These are phyloP conservation scores for Amiota mariae DNA, from an alignment of 2,888 invertebrate genomes.

Conservation along the genomic window DNA sequence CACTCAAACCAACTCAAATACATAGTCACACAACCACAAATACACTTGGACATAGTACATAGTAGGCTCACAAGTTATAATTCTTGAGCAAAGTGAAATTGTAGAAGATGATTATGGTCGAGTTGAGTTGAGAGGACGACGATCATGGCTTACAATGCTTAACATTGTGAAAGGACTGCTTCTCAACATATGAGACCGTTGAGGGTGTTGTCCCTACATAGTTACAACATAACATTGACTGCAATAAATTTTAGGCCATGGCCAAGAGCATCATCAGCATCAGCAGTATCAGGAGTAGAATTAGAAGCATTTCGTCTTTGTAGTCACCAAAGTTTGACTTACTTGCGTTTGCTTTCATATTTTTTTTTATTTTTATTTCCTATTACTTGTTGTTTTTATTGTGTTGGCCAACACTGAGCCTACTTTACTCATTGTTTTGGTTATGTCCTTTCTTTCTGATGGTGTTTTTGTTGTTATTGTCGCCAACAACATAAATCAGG, in stretches of 20 bases:
- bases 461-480: conserved; percentile 10
- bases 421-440: background rate
- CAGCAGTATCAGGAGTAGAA: background rate
- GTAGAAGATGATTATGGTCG: conserved; percentile 8
- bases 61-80: too few relatives aligned
- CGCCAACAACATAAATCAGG: conserved; percentile 62
- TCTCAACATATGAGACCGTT: conserved; percentile 49
- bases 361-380: background rate
- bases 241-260: conserved; percentile 63
- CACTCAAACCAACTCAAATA: background rate
- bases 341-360: background rate
- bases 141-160: background rate
- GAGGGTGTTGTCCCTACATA: conserved; percentile 30
- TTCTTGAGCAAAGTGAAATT: conserved; percentile 3
- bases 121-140: background rate
- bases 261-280: conserved; percentile 42
- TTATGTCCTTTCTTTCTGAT: background rate
- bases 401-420: background rate
- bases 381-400: background rate
- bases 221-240: conserved; percentile 12
- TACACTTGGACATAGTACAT: background rate
- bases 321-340: background rate
- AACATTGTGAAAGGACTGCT: conserved; percentile 6
- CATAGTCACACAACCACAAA: background rate
- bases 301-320: conserved; percentile 1